These are phyloP conservation scores for Antheraea mylitta DNA, from an alignment of 1,140 invertebrate genomes.

Conservation along the genomic window DNA sequence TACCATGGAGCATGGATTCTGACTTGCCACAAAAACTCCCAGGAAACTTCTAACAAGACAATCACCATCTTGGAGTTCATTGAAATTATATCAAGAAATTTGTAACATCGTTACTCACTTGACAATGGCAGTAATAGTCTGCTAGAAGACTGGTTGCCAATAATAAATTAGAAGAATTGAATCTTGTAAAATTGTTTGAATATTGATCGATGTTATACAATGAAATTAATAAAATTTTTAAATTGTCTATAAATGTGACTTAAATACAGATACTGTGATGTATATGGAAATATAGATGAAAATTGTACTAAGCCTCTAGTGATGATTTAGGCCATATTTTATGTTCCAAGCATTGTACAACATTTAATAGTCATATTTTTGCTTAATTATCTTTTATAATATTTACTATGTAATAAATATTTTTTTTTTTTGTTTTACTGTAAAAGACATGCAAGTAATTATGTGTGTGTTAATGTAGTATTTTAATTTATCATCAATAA, in stretches of 20 bases:
- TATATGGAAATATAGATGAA: neutral
- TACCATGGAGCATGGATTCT: too few species aligned
- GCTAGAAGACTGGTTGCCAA: too few species aligned
- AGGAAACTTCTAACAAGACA: too few species aligned
- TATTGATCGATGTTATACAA: neutral
- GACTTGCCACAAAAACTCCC: too few species aligned
- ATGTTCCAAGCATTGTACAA: slow-evolving; percentile 56
- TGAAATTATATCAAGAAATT: too few species aligned
- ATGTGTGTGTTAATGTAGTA: neutral
- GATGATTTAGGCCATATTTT: slow-evolving; percentile 53
- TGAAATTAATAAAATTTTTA: neutral
- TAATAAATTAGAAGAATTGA: too few species aligned
- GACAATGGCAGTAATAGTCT: too few species aligned
- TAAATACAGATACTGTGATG: neutral
- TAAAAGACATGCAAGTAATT: slow-evolving; percentile 54
- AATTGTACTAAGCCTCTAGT: slow-evolving; percentile 17
- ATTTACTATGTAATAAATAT: neutral
- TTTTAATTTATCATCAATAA: neutral
- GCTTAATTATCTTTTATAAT: slow-evolving; percentile 6
- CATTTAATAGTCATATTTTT: slow-evolving; percentile 36
- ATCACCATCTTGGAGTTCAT: too few species aligned
- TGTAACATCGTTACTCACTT: too few species aligned
- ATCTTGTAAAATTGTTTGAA: too few species aligned
- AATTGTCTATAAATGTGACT: neutral
- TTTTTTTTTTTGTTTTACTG: slow-evolving; percentile 13